Percentiles rank a stretch among this genome's conserved stretches.
Evolutionary conservation across 1,140 invertebrate species (phyloP).

Genomic region (Brachystomella parvula): DNA sequence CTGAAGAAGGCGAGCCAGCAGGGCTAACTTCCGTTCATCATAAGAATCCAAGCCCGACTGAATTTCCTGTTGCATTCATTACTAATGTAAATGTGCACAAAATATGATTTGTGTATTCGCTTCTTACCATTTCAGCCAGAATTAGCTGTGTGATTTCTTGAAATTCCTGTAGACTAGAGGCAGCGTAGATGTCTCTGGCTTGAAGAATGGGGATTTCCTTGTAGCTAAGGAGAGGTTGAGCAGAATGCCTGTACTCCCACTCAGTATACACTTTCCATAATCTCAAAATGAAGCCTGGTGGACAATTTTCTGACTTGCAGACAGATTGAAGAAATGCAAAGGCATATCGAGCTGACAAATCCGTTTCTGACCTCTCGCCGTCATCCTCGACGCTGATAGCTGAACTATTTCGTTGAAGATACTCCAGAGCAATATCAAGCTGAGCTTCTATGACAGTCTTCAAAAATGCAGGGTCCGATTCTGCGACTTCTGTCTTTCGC

Average conservation of each 20-base stretch:
- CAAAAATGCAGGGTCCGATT: too few relatives aligned
- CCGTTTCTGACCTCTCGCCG: neutral
- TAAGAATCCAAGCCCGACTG: neutral
- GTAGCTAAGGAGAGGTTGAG: neutral
- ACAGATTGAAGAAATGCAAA: constrained; percentile 20
- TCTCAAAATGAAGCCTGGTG: neutral
- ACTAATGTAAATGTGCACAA: neutral
- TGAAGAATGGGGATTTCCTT: constrained; percentile 9
- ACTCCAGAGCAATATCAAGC: neutral
- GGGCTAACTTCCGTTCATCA: neutral
- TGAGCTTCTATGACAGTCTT: neutral
- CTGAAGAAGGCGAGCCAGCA: constrained; percentile 5
- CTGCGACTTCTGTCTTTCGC: too few relatives aligned
- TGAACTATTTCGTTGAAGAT: too few relatives aligned
- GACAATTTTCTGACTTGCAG: constrained; percentile 14
- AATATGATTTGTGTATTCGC: too few relatives aligned
- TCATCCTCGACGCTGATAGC: neutral
- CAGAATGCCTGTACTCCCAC: neutral
- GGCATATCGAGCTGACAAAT: neutral
- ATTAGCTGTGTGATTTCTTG: neutral
- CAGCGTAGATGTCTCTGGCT: constrained; percentile 12
- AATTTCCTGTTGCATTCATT: constrained; percentile 8
- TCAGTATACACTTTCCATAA: constrained; percentile 12
- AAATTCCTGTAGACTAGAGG: constrained; percentile 17
- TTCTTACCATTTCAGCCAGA: constrained; percentile 16